Percentiles rank a stretch among this genome's conserved stretches.
Evolutionary conservation across 2,113 vertebrate species (phyloP).

Genomic region (Coregonus clupeaformis): DNA sequence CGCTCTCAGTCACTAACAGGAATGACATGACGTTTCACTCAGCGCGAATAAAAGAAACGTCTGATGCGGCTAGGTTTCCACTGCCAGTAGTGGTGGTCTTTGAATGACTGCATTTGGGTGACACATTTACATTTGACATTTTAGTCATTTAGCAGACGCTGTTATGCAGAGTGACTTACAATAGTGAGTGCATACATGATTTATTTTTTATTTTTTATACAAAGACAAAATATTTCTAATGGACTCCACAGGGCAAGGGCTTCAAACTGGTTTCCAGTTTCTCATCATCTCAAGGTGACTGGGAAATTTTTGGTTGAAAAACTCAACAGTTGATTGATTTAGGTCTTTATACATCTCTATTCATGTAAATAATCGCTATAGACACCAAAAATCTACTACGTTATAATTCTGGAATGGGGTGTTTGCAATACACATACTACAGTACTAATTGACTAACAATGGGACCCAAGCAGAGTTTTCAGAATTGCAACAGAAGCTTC

Average conservation of each 20-base stretch:
- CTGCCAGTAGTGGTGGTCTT: constrained; percentile 21
- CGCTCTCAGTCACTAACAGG: constrained; percentile 39
- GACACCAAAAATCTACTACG: background rate
- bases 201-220: too few species aligned
- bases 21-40: constrained; percentile 51
- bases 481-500: background rate
- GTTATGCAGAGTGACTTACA: too few species aligned
- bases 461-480: background rate
- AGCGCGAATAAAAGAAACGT: constrained; percentile 17
- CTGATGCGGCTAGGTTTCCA: constrained; percentile 50
- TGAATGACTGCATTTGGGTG: constrained; percentile 23
- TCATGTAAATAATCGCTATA: background rate
- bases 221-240: constrained; percentile 30
- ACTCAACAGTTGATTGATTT: background rate
- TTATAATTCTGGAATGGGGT: background rate
- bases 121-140: background rate
- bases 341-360: too few species aligned
- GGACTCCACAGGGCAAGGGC: background rate
- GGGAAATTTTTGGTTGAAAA: background rate
- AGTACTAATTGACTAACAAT: background rate
- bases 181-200: too few species aligned
- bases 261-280: background rate
- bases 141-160: too few species aligned
- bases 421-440: background rate
- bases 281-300: background rate